phyloP scores from a whole-genome alignment of 1,140 invertebrate species.

The Trachelipus rathkii region DNA sequence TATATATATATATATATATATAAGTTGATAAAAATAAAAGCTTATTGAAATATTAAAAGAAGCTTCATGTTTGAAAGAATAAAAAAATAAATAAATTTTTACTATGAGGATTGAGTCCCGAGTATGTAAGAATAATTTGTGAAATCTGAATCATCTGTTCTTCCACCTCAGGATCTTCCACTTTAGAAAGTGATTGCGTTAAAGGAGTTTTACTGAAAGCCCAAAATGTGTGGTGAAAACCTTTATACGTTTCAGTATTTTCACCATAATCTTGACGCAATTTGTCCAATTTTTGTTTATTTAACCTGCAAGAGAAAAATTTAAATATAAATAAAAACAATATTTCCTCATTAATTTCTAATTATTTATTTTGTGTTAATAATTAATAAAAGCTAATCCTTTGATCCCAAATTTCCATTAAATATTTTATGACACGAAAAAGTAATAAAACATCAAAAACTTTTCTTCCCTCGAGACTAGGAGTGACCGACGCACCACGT shows the following conservation, averaged over 20 bases:
- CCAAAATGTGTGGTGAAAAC: conserved; percentile 82
- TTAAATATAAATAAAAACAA: neutral
- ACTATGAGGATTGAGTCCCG: conserved; percentile 64
- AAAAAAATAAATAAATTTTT: neutral
- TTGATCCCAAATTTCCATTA: too few species aligned
- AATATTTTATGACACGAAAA: too few species aligned
- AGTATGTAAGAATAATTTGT: conserved; percentile 64
- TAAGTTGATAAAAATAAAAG: too few species aligned
- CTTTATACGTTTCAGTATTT: conserved; percentile 80
- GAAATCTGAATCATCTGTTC: conserved; percentile 69
- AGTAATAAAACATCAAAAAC: too few species aligned
- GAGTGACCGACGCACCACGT: too few species aligned
- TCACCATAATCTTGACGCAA: conserved; percentile 71
- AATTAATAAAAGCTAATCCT: too few species aligned
- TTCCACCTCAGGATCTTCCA: conserved; percentile 78
- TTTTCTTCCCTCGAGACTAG: too few species aligned
- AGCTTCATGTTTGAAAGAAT: neutral
- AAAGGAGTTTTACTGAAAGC: conserved; percentile 76
- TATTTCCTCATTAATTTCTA: too few species aligned
- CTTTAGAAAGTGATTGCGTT: conserved; percentile 72
- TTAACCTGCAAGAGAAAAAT: conserved; percentile 58
- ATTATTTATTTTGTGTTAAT: too few species aligned
- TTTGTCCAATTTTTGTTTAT: conserved; percentile 81
- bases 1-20: too few species aligned
- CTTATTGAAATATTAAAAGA: too few species aligned